A percentile compares a stretch with the other conserved stretches of the same genome.
Conservation (phyloP, 2,113 vertebrate genomes). For the Todiramphus saurophagus region DNA sequence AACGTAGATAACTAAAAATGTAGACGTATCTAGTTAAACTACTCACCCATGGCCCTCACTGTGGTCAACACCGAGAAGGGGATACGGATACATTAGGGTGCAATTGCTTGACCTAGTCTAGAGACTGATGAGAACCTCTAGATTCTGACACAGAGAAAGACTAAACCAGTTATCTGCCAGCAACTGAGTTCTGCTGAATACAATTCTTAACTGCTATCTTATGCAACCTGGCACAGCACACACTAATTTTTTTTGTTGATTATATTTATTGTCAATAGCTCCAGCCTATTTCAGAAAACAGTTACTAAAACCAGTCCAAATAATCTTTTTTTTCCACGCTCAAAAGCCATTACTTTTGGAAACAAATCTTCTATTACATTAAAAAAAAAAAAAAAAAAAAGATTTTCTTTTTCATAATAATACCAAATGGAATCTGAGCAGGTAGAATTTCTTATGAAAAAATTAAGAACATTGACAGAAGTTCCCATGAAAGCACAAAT, state of each 20-base stretch:
- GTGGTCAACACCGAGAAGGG: neutral
- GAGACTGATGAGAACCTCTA: neutral
- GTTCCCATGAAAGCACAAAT: neutral
- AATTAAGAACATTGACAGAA: neutral
- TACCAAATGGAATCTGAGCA: neutral
- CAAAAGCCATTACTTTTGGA: neutral
- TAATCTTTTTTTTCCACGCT: rapidly evolving
- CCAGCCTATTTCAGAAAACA: neutral
- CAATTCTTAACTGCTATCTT: neutral
- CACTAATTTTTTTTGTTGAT: neutral
- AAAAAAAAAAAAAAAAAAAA: neutral
- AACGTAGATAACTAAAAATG: neutral
- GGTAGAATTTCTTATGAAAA: neutral
- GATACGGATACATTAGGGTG: neutral
- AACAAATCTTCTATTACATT: neutral
- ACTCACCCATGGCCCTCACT: neutral
- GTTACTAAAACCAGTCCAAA: neutral
- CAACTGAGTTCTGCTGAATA: neutral
- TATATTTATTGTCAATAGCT: neutral
- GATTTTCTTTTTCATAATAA: neutral
- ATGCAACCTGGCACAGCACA: neutral
- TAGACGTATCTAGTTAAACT: neutral
- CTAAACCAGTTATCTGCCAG: neutral
- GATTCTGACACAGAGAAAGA: neutral
- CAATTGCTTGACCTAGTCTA: neutral